Conservation (phyloP, 1,140 invertebrate genomes). For the Bathynomus jamesi region DNA sequence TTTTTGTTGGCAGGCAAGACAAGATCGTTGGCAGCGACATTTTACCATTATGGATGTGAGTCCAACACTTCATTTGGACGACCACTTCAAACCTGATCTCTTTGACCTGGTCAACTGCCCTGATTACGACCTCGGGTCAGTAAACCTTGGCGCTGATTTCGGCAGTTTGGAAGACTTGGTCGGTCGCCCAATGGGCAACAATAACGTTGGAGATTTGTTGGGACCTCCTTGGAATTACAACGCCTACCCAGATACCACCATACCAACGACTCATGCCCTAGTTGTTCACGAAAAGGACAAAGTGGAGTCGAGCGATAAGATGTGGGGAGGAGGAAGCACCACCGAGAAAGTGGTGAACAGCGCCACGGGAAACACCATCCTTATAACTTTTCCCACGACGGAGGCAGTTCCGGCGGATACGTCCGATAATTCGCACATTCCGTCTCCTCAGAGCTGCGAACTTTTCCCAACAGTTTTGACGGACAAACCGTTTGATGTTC, state of each 20-base stretch:
- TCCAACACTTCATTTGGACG: slow-evolving; percentile 24
- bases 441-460: slow-evolving; percentile 27
- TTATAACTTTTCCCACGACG: slow-evolving; percentile 28
- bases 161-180: slow-evolving; percentile 29
- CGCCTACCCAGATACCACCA: slow-evolving; percentile 17
- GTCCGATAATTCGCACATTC: slow-evolving; percentile 22
- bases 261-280: slow-evolving; percentile 5
- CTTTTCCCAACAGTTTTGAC: slow-evolving; percentile 32
- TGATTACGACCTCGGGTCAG: slow-evolving; percentile 23
- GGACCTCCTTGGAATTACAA: slow-evolving; percentile 21
- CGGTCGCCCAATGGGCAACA: slow-evolving; percentile 23
- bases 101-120: slow-evolving; percentile 30
- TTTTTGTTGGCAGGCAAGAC: too few relatives aligned
- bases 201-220: slow-evolving; percentile 25
- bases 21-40: too few relatives aligned
- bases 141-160: slow-evolving; percentile 22
- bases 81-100: slow-evolving; percentile 29
- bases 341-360: slow-evolving; percentile 29
- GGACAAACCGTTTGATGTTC: slow-evolving; percentile 34
- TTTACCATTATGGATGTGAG: slow-evolving; percentile 30
- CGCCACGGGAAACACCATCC: slow-evolving; percentile 30
- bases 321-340: slow-evolving; percentile 31
- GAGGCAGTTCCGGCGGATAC: slow-evolving; percentile 17
- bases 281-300: slow-evolving; percentile 15
- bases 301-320: slow-evolving; percentile 34